These are phyloP conservation scores for Machimus atricapillus DNA, from an alignment of 2,888 invertebrate species.

Conservation along the genomic window DNA sequence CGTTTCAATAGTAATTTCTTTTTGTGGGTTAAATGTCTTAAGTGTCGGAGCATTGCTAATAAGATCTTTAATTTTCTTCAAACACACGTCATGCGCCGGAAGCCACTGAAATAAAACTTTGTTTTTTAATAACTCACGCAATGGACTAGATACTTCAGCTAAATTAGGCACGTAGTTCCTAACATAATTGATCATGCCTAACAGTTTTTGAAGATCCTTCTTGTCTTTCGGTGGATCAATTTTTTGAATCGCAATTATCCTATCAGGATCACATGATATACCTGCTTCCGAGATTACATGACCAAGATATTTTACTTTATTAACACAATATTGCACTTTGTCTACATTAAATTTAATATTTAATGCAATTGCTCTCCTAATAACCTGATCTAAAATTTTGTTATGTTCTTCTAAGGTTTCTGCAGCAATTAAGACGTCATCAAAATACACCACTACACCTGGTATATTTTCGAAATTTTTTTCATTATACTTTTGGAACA, in stretches of 20 bases:
- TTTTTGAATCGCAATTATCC: constrained; percentile 31
- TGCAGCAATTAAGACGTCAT: constrained; percentile 50
- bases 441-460: constrained; percentile 53
- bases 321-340: constrained; percentile 46
- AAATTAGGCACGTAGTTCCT: too few relatives aligned
- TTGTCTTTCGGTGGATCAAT: constrained; percentile 8
- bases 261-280: constrained; percentile 43
- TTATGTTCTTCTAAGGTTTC: constrained; percentile 48
- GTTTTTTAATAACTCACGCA: not conserved
- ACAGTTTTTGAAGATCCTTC: not conserved
- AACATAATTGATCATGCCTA: too few relatives aligned
- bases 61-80: not conserved
- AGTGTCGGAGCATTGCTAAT: not conserved
- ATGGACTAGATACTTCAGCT: too few relatives aligned
- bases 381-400: constrained; percentile 48
- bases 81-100: not conserved
- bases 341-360: constrained; percentile 53
- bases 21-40: not conserved
- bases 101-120: not conserved
- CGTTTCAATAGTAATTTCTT: constrained; percentile 38
- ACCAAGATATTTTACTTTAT: constrained; percentile 52
- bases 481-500: constrained; percentile 49
- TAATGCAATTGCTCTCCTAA: constrained; percentile 49
- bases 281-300: constrained; percentile 41
- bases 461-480: constrained; percentile 49